These are phyloP conservation scores for Portevinia maculata DNA, from an alignment of 2,888 invertebrate species.

Conservation along the genomic window DNA sequence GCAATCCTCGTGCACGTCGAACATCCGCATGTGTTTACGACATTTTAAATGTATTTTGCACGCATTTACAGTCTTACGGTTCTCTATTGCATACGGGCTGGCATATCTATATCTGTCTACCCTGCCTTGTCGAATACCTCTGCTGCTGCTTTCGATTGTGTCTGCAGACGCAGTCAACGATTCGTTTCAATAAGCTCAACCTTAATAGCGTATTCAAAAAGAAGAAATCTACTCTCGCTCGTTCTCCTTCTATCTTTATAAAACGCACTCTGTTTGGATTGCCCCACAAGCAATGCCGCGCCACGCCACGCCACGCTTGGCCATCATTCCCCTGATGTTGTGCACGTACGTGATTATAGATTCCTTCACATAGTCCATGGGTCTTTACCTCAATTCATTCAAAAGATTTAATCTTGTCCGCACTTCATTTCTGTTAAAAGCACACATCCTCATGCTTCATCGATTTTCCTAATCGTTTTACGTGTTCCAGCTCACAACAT, in stretches of 20 bases:
- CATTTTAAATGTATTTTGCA: conserved; percentile 61
- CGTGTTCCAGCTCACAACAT: conserved; percentile 69
- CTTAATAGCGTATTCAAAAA: conserved; percentile 26
- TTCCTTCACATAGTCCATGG: conserved; percentile 71
- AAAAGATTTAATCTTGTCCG: conserved; percentile 78
- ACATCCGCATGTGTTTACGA: conserved; percentile 49
- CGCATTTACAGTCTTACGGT: conserved; percentile 34
- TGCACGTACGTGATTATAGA: conserved; percentile 72
- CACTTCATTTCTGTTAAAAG: conserved; percentile 77
- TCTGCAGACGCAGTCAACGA: conserved; percentile 51
- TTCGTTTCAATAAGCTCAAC: conserved; percentile 21
- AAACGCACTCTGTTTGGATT: conserved; percentile 39
- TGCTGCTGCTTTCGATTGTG: conserved; percentile 43
- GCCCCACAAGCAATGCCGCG: conserved; percentile 25
- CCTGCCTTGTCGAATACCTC: conserved; percentile 35
- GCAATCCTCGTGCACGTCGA: conserved; percentile 54
- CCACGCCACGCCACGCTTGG: too few species aligned
- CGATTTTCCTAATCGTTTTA: conserved; percentile 75
- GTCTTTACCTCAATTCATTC: conserved; percentile 74
- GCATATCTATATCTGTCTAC: conserved; percentile 30
- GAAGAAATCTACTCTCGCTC: conserved; percentile 6
- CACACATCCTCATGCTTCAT: conserved; percentile 74
- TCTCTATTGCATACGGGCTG: conserved; percentile 1
- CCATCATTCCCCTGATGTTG: conserved; percentile 13
- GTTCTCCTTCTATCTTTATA: background rate